These are phyloP conservation scores for Pelodiscus sinensis DNA, from an alignment of 2,113 vertebrate species.

Conservation along the genomic window DNA sequence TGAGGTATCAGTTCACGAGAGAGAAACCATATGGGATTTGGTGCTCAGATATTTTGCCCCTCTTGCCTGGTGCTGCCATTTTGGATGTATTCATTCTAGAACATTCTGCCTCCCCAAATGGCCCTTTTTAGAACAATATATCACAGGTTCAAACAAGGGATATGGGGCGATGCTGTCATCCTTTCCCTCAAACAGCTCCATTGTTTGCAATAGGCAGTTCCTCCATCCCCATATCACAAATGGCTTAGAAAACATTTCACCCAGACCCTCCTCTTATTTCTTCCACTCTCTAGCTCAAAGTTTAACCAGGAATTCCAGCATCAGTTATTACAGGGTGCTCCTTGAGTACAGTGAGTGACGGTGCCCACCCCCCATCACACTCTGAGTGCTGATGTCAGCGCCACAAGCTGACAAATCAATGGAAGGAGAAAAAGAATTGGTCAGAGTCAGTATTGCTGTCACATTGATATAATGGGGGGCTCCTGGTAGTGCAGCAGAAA, in stretches of 20 bases:
- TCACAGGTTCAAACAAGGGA: not conserved
- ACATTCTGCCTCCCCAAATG: not conserved
- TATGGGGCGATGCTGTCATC: not conserved
- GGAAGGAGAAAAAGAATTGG: not conserved
- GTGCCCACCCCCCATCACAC: not conserved
- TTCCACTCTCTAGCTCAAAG: not conserved
- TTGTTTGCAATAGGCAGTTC: not conserved
- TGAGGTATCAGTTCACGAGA: not conserved
- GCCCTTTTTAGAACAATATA: not conserved
- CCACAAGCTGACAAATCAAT: constrained; percentile 18
- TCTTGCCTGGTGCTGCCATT: not conserved
- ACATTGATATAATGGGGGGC: constrained; percentile 4
- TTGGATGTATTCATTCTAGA: not conserved
- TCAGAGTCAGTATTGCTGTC: constrained; percentile 28
- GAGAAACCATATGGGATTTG: not conserved
- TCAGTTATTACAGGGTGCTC: too few species aligned
- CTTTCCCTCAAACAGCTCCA: not conserved
- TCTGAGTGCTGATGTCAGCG: not conserved
- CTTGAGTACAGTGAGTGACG: constrained; percentile 35
- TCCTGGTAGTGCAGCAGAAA: not conserved
- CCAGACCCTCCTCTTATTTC: not conserved
- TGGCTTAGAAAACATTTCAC: not conserved
- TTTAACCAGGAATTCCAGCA: too few species aligned
- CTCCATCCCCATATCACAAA: not conserved
- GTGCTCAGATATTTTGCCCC: not conserved